Conservation (phyloP, 2,113 vertebrate genomes). For the Pipra filicauda region DNA sequence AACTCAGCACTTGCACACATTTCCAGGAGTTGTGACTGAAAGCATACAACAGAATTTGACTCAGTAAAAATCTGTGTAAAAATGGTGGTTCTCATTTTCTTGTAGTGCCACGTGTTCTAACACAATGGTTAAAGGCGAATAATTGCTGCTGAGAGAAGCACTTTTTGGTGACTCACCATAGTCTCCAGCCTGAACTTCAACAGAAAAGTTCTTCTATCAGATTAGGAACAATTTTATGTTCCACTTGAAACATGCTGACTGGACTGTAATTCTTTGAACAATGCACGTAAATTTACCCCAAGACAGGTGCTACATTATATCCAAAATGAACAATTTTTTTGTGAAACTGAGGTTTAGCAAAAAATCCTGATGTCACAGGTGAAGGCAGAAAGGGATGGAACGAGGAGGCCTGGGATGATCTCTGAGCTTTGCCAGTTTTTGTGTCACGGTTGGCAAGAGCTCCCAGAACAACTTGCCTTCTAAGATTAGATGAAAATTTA, state of each 20-base stretch:
- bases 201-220: not conserved
- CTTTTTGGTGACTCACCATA: slow-evolving; percentile 1
- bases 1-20: not conserved
- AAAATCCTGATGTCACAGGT: fast-evolving
- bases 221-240: not conserved
- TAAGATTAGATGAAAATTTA: not conserved
- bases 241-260: not conserved
- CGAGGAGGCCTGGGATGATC: not conserved
- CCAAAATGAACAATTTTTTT: not conserved
- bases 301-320: not conserved
- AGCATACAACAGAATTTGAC: not conserved
- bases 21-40: not conserved
- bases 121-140: not conserved
- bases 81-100: not conserved
- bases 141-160: not conserved
- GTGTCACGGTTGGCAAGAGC: not conserved
- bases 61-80: not conserved
- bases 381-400: not conserved
- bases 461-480: not conserved
- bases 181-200: not conserved
- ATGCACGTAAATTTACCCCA: not conserved
- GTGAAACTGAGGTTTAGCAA: not conserved
- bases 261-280: not conserved
- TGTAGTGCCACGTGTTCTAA: not conserved
- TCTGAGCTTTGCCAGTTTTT: not conserved